phyloP scores from a whole-genome alignment of 2,888 invertebrate species.

The Ischnus inquisitorius region DNA sequence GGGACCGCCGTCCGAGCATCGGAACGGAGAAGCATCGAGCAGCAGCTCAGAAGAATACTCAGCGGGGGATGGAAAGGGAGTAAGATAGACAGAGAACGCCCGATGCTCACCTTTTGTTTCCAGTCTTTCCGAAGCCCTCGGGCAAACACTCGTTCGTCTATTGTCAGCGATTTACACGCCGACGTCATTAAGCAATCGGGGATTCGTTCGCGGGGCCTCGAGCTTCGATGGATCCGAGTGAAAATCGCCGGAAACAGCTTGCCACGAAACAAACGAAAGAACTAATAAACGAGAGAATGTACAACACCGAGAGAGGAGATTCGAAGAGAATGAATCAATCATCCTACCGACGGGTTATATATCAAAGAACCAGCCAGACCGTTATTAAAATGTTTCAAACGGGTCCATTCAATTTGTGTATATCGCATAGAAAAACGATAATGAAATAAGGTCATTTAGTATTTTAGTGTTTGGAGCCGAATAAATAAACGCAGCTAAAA shows the following conservation, averaged over 20 bases:
- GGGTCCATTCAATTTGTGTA: not conserved
- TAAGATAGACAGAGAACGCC: slow-evolving; percentile 24
- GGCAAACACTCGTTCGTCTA: slow-evolving; percentile 71
- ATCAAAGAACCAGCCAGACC: not conserved
- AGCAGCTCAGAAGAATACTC: slow-evolving; percentile 66
- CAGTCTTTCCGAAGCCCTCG: slow-evolving; percentile 67
- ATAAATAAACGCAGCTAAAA: too few relatives aligned
- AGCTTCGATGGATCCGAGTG: slow-evolving; percentile 38
- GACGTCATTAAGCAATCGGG: slow-evolving; percentile 76
- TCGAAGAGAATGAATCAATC: slow-evolving; percentile 51
- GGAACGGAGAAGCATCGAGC: slow-evolving; percentile 55
- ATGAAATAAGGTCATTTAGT: not conserved
- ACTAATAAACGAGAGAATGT: slow-evolving; percentile 20
- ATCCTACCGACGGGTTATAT: slow-evolving; percentile 15
- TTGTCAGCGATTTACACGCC: slow-evolving; percentile 75
- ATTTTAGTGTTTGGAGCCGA: too few relatives aligned
- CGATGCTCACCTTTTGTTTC: slow-evolving; percentile 72
- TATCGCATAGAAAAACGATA: not conserved
- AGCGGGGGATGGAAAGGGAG: slow-evolving; percentile 61
- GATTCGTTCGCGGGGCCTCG: slow-evolving; percentile 62
- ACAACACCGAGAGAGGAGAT: slow-evolving; percentile 2
- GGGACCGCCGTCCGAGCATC: slow-evolving; percentile 60
- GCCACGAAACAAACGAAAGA: slow-evolving; percentile 27
- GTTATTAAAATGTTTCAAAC: slow-evolving; percentile 16
- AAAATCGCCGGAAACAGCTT: slow-evolving; percentile 56